Percentiles rank a stretch among this genome's conserved stretches.
Evolutionary conservation across 2,113 vertebrate species (phyloP).

Genomic region (Clupea harengus): DNA sequence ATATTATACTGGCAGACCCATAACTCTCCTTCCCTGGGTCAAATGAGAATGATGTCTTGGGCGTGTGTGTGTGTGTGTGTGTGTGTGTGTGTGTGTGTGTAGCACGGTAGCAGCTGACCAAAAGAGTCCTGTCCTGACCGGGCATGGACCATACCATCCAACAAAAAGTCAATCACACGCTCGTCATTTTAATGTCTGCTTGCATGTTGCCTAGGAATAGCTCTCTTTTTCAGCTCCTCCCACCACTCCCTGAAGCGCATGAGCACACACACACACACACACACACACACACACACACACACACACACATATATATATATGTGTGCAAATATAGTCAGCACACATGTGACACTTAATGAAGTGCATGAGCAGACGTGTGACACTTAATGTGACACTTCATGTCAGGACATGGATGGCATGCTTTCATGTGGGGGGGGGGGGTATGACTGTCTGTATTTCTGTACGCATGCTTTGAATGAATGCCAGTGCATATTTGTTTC

Average conservation of each 20-base stretch:
- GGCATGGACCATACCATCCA: not conserved
- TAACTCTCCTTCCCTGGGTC: not conserved
- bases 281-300: too few species aligned
- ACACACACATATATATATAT: too few species aligned
- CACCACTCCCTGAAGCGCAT: not conserved
- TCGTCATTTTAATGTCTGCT: not conserved
- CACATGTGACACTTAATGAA: too few species aligned
- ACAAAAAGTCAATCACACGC: not conserved
- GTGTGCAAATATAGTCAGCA: not conserved
- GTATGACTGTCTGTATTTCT: not conserved
- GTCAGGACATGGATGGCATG: too few species aligned
- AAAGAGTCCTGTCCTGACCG: not conserved
- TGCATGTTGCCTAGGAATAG: not conserved
- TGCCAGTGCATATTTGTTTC: not conserved
- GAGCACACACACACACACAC: too few species aligned
- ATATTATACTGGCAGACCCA: not conserved
- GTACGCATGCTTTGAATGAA: not conserved
- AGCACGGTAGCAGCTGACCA: too few species aligned
- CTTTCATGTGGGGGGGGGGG: not conserved
- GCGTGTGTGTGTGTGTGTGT: too few species aligned
- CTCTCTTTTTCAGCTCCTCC: not conserved
- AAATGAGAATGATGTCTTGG: not conserved
- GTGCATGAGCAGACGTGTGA: too few species aligned
- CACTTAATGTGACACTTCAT: too few species aligned
- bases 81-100: too few species aligned